A percentile compares a stretch with the other conserved stretches of the same genome.
Evolutionary conservation across 2,113 vertebrate species (phyloP).

Genomic region (Triplophysa siluroides): DNA sequence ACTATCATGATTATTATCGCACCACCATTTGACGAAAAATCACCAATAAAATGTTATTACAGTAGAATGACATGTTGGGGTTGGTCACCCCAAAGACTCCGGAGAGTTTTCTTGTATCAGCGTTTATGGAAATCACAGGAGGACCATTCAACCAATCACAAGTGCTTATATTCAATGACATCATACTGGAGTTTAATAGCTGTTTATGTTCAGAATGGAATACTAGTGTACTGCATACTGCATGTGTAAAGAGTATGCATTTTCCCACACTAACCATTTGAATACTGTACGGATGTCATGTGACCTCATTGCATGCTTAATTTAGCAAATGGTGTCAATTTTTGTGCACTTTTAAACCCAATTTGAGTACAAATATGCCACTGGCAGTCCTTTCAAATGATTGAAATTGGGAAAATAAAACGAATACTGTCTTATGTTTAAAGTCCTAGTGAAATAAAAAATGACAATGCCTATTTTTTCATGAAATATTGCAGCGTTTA

Average conservation of each 20-base stretch:
- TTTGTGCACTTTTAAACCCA: no score
- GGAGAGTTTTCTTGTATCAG: not conserved
- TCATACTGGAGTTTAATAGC: constrained; percentile 13
- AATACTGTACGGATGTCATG: not conserved
- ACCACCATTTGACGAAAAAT: constrained; percentile 44
- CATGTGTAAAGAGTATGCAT: not conserved
- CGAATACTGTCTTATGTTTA: no score
- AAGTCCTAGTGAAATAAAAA: no score
- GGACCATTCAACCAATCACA: constrained; percentile 31
- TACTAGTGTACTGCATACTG: not conserved
- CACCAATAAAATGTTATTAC: constrained; percentile 46
- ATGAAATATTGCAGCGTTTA: no score
- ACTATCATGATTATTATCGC: constrained; percentile 49
- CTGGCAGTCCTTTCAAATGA: not conserved
- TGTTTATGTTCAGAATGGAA: not conserved
- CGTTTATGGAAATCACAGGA: constrained; percentile 28
- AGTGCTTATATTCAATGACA: constrained; percentile 33
- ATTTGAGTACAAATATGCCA: not conserved
- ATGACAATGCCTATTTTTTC: no score
- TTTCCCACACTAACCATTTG: no score
- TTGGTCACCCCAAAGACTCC: not conserved
- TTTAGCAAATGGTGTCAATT: no score
- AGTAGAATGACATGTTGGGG: constrained; percentile 13
- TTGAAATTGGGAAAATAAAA: not conserved
- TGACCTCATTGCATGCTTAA: not conserved